A percentile compares a stretch with the other conserved stretches of the same genome.
Evolutionary conservation across 2,888 invertebrate species (phyloP).

Genomic region (Drosophila pseudotalamancana): DNA sequence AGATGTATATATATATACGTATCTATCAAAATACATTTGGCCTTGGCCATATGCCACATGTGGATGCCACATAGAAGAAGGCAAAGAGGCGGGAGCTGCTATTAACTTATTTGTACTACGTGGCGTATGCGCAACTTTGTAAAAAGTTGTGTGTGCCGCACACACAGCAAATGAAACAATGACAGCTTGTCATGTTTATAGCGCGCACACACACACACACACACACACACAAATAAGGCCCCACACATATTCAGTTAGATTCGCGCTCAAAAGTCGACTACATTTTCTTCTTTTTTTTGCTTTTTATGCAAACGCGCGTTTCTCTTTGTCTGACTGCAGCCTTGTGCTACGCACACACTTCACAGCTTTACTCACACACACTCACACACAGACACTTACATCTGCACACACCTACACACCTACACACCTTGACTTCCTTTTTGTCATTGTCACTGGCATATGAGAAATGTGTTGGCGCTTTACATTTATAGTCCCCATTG

Average conservation of each 20-base stretch:
- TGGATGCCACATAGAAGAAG: no score
- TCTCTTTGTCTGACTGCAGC: conserved; percentile 38
- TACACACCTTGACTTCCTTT: conserved; percentile 12
- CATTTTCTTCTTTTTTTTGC: conserved; percentile 32
- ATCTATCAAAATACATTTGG: conserved; percentile 12
- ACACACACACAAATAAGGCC: neutral
- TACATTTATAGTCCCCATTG: conserved; percentile 48
- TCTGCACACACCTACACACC: conserved; percentile 6
- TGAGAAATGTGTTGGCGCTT: conserved; percentile 64
- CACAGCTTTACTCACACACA: conserved; percentile 3
- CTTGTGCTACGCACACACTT: conserved; percentile 30
- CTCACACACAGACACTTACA: conserved; percentile 8
- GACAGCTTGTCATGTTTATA: conserved; percentile 70
- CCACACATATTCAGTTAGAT: no score
- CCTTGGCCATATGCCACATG: conserved; percentile 15
- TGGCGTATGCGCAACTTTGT: conserved; percentile 64
- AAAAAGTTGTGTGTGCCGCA: conserved; percentile 9
- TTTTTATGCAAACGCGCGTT: conserved; percentile 25
- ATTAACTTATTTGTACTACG: conserved; percentile 72
- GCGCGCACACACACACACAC: conserved; percentile 26
- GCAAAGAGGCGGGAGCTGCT: conserved; percentile 22
- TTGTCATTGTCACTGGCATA: conserved; percentile 44
- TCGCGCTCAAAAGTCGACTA: conserved; percentile 32
- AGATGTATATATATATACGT: conserved; percentile 17
- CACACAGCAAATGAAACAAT: conserved; percentile 55